Evolutionary conservation across 2,113 vertebrate genomes (phyloP).

Genomic region (Eupsittula cactorum): DNA sequence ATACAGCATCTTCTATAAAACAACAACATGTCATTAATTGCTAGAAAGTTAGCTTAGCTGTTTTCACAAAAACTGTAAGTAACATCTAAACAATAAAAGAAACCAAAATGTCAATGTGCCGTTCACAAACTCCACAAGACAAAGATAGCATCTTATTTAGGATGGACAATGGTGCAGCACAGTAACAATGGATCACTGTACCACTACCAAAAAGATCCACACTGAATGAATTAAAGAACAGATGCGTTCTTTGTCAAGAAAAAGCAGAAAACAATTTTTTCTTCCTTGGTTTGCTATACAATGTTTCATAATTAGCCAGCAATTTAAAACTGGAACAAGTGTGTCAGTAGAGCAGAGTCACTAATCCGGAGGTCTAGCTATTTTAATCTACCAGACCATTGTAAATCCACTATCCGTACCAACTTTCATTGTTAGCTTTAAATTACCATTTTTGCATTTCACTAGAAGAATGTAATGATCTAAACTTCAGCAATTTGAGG

Average conservation of each 20-base stretch:
- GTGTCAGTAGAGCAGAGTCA: background rate
- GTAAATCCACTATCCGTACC: background rate
- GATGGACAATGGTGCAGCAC: conserved; percentile 51
- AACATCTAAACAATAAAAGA: background rate
- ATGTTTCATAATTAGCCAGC: background rate
- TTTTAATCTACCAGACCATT: background rate
- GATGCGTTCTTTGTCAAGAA: conserved; percentile 55
- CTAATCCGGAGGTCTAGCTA: background rate
- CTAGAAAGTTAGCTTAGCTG: background rate
- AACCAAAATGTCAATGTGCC: background rate
- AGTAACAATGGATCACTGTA: conserved; percentile 60
- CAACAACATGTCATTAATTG: background rate
- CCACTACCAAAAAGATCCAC: conserved; percentile 9
- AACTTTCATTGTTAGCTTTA: background rate
- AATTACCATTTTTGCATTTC: background rate
- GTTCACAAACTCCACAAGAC: background rate
- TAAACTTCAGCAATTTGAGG: background rate
- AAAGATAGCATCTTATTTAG: conserved; percentile 24
- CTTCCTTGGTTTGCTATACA: background rate
- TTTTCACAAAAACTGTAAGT: background rate
- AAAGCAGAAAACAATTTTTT: conserved; percentile 37
- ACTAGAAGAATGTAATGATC: background rate
- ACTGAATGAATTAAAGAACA: conserved; percentile 48
- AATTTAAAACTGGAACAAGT: background rate
- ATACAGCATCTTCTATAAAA: conserved; percentile 87